Conservation (phyloP, 2,113 vertebrate species). For the Mesoclemmys tuberculata region DNA sequence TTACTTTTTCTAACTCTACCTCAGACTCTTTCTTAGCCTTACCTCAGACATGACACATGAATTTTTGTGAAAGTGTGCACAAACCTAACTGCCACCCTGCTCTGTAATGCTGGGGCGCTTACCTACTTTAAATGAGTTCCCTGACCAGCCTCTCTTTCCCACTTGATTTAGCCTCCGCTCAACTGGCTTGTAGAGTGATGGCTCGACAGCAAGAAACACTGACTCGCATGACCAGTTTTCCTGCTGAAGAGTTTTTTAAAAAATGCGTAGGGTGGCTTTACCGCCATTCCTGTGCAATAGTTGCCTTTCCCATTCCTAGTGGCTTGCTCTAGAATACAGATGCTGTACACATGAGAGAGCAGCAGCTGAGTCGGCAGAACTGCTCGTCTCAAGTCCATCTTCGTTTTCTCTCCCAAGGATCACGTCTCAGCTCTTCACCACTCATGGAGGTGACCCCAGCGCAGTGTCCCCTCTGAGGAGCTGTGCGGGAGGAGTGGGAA, state of each 20-base stretch:
- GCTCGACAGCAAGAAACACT: background rate
- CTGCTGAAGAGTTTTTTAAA: background rate
- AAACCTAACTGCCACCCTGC: background rate
- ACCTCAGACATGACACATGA: background rate
- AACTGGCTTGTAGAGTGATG: background rate
- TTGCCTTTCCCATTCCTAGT: background rate
- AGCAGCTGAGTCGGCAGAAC: background rate
- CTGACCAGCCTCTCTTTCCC: slow-evolving; percentile 5
- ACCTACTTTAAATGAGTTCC: background rate
- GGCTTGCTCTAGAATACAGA: background rate
- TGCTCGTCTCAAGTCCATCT: background rate
- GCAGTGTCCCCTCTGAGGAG: background rate
- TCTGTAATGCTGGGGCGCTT: background rate
- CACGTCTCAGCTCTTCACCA: background rate
- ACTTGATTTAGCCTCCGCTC: slow-evolving; percentile 18
- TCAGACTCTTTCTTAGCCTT: background rate
- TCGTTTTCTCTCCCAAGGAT: background rate
- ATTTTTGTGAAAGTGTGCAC: background rate
- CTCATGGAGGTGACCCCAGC: background rate
- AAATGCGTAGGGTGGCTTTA: background rate
- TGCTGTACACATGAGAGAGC: background rate
- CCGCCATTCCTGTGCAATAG: background rate
- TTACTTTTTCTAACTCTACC: background rate
- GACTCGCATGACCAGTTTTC: background rate
- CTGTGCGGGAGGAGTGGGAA: background rate